Evolutionary conservation across 2,797 vertebrate species (phyloP), one percentile per base, ranked within the genome.

Genomic region (Thamnophis elegans): DNA sequence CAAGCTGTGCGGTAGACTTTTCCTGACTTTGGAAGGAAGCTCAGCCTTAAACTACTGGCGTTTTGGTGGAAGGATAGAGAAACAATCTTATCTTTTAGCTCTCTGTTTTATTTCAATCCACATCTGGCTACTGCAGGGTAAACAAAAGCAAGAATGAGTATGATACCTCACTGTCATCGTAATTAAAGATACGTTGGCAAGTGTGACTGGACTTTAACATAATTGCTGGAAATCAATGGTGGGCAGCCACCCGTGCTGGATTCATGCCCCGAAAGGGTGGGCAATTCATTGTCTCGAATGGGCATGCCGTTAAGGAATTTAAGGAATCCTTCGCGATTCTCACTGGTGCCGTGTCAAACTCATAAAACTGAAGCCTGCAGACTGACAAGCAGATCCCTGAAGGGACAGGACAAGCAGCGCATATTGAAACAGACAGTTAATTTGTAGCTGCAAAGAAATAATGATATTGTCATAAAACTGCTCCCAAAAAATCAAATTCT

Each of bases 381-480:
- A 94, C 94, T 95, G 96, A 96, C 96, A 95, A 94, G 94, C 95
- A 94, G 96, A 94, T 97, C 96, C 96, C 95, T 4, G 26, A 96
- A 97, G 96, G 96, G 96, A 95, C 58, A 88, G 94, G 95, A 95
- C 95, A 93, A 91, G 94, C 16, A 56, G 94, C 93, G 36, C 93
- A 94, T 94, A 97, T 97, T 95, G 97, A 96, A 97, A 93, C 94
- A 91, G 95, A 97, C 96, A 97, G 96, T 95, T 97, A 96, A 97
- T 97, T 96, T 96, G 96, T 95, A 96, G 95, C 96, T 92, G 95
- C 96, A 95, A 95, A 97, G 96, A 97, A 97, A 96, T 96, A 96
- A 96, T 95, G 96, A 96, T 95, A 95, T 96, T 94, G 96, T 95
- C 96, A 96, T 97, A 96, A 97, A 97, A 95, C 94, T 92, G 95